Percentiles rank a stretch among this genome's conserved stretches.
Conservation (phyloP, 2,113 vertebrate genomes). For the Hiodon alosoides region DNA sequence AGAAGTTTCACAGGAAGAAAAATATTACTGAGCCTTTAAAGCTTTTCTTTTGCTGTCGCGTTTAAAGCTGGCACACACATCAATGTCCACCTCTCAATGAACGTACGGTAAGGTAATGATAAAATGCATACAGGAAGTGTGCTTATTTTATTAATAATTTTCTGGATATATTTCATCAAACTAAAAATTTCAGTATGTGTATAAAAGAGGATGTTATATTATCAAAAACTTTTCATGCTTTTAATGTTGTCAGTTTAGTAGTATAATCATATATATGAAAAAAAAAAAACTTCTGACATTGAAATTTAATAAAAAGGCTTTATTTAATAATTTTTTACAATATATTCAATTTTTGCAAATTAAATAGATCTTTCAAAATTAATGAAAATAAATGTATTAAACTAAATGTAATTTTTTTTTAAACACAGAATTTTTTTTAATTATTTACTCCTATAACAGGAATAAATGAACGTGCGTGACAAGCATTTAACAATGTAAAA, state of each 20-base stretch:
- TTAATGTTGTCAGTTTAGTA: conserved; percentile 21
- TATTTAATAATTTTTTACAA: conserved; percentile 60
- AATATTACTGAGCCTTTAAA: background rate
- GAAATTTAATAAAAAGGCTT: conserved; percentile 45
- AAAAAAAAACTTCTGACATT: conserved; percentile 22
- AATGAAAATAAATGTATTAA: conserved; percentile 53
- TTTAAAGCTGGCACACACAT: background rate
- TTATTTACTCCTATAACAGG: conserved; percentile 24
- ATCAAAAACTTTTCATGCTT: too few species aligned
- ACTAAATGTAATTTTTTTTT: conserved; percentile 33
- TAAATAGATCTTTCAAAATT: conserved; percentile 42
- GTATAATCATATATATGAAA: conserved; percentile 31
- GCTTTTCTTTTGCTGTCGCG: conserved; percentile 13
- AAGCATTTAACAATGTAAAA: background rate
- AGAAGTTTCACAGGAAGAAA: too few species aligned
- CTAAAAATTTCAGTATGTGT: too few species aligned
- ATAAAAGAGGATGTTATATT: too few species aligned
- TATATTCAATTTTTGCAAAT: conserved; percentile 50
- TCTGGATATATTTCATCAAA: too few species aligned
- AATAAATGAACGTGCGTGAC: conserved; percentile 30
- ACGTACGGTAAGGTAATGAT: too few species aligned
- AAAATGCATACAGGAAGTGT: too few species aligned
- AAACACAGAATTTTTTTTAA: conserved; percentile 33
- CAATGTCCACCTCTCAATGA: too few species aligned
- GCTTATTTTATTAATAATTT: too few species aligned